phyloP scores from a whole-genome alignment of 2,113 vertebrate species.

The Sinocyclocheilus rhinocerous region DNA sequence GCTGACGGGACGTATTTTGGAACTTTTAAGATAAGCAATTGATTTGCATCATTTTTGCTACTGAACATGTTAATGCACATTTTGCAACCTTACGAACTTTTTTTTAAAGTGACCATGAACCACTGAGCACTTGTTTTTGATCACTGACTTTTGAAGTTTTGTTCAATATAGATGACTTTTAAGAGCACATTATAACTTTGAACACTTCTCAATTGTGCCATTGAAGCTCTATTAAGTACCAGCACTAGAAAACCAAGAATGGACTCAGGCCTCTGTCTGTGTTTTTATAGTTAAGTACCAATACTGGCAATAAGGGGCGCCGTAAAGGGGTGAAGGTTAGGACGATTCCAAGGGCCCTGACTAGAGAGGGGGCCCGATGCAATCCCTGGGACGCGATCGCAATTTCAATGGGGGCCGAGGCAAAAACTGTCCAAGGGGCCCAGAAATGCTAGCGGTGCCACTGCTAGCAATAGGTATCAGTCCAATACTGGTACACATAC shows the following conservation, averaged over 20 bases:
- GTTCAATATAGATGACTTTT: slow-evolving; percentile 39
- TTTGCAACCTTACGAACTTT: slow-evolving; percentile 52
- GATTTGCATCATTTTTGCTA: slow-evolving; percentile 72
- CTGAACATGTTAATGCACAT: slow-evolving; percentile 72
- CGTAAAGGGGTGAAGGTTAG: not conserved
- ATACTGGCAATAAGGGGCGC: not conserved
- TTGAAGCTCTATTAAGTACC: slow-evolving; percentile 7
- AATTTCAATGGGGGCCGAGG: not conserved
- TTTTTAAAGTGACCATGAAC: slow-evolving; percentile 68
- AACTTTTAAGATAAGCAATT: slow-evolving; percentile 88
- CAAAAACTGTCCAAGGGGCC: not conserved
- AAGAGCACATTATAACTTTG: slow-evolving; percentile 40
- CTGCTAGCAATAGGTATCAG: not conserved
- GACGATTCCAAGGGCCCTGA: not conserved
- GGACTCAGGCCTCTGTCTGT: not conserved
- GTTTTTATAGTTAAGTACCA: not conserved
- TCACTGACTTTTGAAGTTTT: slow-evolving; percentile 66
- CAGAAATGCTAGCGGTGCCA: not conserved
- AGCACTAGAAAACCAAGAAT: not conserved
- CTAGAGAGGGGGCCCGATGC: not conserved
- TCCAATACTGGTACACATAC: not conserved
- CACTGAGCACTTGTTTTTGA: slow-evolving; percentile 70
- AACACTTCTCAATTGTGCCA: slow-evolving; percentile 2
- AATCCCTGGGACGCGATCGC: not conserved
- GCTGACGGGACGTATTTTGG: slow-evolving; percentile 93